Evolutionary conservation across 2,888 invertebrate genomes (phyloP).

Genomic region (Brenthis daphne): DNA sequence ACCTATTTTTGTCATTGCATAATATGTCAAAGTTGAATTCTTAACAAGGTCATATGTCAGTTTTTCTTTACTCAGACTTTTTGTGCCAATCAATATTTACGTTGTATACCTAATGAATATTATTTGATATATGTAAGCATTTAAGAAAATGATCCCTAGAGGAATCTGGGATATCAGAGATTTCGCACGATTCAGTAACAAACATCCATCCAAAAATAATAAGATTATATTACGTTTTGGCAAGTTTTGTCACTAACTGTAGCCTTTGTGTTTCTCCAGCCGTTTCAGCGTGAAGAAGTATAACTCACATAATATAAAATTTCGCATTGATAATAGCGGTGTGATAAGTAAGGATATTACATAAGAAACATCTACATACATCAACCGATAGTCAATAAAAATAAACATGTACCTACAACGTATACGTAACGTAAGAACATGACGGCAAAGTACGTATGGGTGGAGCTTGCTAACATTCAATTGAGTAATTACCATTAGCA

Average conservation of each 20-base stretch:
- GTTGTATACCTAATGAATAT: no score
- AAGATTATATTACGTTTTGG: no score
- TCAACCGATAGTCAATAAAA: neutral
- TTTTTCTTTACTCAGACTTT: conserved; percentile 12
- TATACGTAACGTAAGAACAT: conserved; percentile 20
- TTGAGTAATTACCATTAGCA: conserved; percentile 23
- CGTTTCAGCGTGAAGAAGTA: no score
- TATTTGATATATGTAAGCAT: no score
- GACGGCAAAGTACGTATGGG: conserved; percentile 14
- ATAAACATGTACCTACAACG: neutral
- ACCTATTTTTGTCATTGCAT: neutral
- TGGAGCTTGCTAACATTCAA: conserved; percentile 18
- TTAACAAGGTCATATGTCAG: conserved; percentile 46
- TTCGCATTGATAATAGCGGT: no score
- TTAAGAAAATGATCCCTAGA: no score
- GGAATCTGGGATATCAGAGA: no score
- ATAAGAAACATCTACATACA: neutral
- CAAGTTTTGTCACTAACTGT: no score
- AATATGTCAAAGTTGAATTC: conserved; percentile 58
- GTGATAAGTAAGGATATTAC: neutral
- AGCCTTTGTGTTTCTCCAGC: no score
- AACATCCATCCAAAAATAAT: no score
- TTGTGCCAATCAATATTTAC: neutral
- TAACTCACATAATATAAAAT: no score
- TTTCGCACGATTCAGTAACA: no score